Conservation (phyloP, 30 jellyfish, hydroid and myxozoan genomes). For the Rhopilema esculentum region DNA sequence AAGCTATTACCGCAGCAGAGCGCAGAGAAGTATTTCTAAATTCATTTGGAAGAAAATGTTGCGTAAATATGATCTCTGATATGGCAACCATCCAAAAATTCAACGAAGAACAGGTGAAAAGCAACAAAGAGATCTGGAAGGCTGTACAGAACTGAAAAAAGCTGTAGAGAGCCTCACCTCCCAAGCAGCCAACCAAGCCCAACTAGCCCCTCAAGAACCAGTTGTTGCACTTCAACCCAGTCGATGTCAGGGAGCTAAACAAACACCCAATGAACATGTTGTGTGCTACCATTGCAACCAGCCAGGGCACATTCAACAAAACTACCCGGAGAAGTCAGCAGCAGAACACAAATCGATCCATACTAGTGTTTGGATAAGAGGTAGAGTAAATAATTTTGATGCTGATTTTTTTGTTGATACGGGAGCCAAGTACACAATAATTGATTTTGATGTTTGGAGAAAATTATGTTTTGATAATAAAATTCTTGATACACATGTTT, state of each 20-base stretch:
- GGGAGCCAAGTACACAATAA: slow-evolving; percentile 55
- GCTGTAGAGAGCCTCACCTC: slow-evolving; percentile 62
- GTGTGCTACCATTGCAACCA: too few species aligned
- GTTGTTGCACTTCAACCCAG: too few species aligned
- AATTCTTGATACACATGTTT: slow-evolving; percentile 17
- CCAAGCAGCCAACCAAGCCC: slow-evolving; percentile 56
- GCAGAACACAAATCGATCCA: slow-evolving; percentile 39
- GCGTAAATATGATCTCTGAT: slow-evolving; percentile 33
- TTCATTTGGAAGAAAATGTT: slow-evolving; percentile 36
- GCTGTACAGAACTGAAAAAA: slow-evolving; percentile 32
- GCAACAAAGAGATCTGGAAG: too few species aligned
- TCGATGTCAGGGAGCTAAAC: too few species aligned
- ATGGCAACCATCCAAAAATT: slow-evolving; percentile 39
- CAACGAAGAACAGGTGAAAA: slow-evolving; percentile 34
- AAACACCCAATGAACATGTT: too few species aligned
- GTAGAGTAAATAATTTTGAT: slow-evolving; percentile 25
- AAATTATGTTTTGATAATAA: slow-evolving; percentile 9
- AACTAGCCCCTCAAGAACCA: slow-evolving; percentile 44
- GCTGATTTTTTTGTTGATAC: slow-evolving; percentile 60
- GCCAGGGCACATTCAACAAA: too few species aligned
- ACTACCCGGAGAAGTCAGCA: slow-evolving; percentile 50
- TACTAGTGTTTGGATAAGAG: slow-evolving; percentile 63
- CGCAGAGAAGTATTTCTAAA: too few species aligned
- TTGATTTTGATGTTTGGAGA: slow-evolving; percentile 57
- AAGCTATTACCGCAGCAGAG: slow-evolving; percentile 47